Evolutionary conservation across 2,113 vertebrate species (phyloP), one percentile per base, ranked within the genome.

Genomic region (Pteropus alecto): DNA sequence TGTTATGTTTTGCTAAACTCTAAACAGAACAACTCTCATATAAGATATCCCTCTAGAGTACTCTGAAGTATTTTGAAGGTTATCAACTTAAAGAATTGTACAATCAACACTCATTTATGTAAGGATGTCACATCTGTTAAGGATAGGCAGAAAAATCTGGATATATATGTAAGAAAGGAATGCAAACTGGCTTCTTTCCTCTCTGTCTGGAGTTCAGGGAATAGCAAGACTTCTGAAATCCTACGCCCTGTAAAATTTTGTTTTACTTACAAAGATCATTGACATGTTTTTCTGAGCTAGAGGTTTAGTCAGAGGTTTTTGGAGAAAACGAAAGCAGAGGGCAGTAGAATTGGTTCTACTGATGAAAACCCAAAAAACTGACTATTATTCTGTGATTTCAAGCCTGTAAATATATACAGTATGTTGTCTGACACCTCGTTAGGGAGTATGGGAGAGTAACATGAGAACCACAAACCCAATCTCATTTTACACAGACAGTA

Each of bases 321-420:
- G 30, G 67, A 92, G 71, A 93, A 97, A 97, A 97, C 77, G n/a
- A 61, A 92, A 97, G 51, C 28, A 96, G 46, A 93, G 1, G 0
- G 54, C 35, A 82, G 26, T 18, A 61, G 93, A 87, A 58, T 56
- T 91, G 70, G 82, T 84, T 95, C 30, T 70, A 38, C 7, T 14
- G 18, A 95, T 38, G 30, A 97, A 93, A 74, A 71, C 41, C 83
- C 85, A 68, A 68, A 33, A 71, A n/a, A 90, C 0, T 93, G 48
- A 88, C 15, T 94, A 68, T 84, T 61, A 93, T 92, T 70, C 79
- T 94, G 48, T 76, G n/a, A 93, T 67, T 63, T 95, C 56, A 78
- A 58, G 8, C 4, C 13, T 89, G n/a, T 96, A 84, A 96, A 95
- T 70, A 96, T 83, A 95, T 68, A 30, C 41, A 30, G 0, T 73